phyloP scores from a whole-genome alignment of 23 tunicate species.

The Trididemnum clinides region DNA sequence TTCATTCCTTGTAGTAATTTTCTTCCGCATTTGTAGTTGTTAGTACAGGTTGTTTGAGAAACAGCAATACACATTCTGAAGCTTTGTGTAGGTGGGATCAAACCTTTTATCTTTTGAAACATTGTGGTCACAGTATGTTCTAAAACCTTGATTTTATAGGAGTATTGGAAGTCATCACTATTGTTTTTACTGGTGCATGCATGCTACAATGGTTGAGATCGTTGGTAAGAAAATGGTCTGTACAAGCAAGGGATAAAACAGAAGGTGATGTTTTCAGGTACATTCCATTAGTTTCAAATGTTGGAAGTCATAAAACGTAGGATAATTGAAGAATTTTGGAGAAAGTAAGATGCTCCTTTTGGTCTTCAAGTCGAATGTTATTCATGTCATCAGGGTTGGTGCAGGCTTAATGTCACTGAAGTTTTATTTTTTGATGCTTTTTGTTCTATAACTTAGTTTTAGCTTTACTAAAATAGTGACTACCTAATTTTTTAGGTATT shows the following conservation, averaged over 20 bases:
- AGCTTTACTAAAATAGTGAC: background rate
- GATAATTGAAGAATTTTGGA: too few relatives aligned
- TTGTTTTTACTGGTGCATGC: background rate
- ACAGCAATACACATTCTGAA: too few relatives aligned
- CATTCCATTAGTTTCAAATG: too few relatives aligned
- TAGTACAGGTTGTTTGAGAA: too few relatives aligned
- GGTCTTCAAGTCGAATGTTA: background rate
- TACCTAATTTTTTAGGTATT: slow-evolving; percentile 25
- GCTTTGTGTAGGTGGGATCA: too few relatives aligned
- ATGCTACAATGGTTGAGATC: slow-evolving; percentile 10
- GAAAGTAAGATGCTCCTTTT: too few relatives aligned
- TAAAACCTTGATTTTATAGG: background rate
- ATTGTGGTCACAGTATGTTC: too few relatives aligned
- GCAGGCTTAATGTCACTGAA: too few relatives aligned
- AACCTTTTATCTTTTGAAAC: too few relatives aligned
- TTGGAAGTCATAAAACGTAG: too few relatives aligned
- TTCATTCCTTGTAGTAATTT: too few relatives aligned
- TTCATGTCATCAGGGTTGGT: background rate
- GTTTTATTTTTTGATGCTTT: background rate
- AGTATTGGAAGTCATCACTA: background rate
- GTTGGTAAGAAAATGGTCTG: background rate
- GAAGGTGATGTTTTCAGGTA: slow-evolving; percentile 22
- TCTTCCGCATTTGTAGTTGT: too few relatives aligned
- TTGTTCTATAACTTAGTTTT: background rate
- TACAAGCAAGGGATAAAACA: slow-evolving; percentile 2